Base-by-base conservation (phyloP, 2,797 vertebrate species). In the Glyptemys insculpta region DNA sequence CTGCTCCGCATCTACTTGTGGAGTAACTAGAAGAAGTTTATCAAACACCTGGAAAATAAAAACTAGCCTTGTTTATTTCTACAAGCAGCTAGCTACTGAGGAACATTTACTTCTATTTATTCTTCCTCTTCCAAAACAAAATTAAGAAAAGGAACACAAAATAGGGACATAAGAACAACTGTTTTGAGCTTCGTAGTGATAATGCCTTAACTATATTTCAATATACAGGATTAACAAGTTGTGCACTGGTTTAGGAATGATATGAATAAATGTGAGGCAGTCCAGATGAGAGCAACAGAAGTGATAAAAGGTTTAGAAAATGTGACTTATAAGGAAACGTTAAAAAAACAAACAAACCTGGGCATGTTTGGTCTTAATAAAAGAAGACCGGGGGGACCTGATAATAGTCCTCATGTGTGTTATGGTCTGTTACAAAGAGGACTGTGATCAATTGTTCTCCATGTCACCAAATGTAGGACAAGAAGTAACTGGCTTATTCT, bases 31-130 rank as follows among this genome's bases (percentile, higher is more conserved):
- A 79, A 97, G 97, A 76, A 99, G 98, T 89, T 99, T 99, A 97
- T 99, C 99, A 97, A 99, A 99, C 53, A 99, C 99, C 99, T 99
- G 92, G 5, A 96, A 97, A 78, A 92, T 16, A 96, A 94, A 74
- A 90, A 5, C 0, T 1, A 84, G 83, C 81, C 85, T 56, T 54
- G n/a, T 8, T 87, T 88, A 62, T 41, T 78, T 5, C 5, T 65
- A 54, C 41, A 29, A 47, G 47, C 85, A 90, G 54, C 29, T n/a
- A 85, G 49, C 23, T 3, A 62, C 59, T 18, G 59, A 57, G 12
- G 12, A 50, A 18, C 53, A 68, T 12, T 12, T 56, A 85, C 11
- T 85, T 85, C 34, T n/a, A 59, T 41, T 83, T 44, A 50, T 80
- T 91, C 34, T 83, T 95, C 5, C 29, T 85, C 41, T 37, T 90